These are phyloP conservation scores for Dufourea novaeangliae DNA, from an alignment of 1,140 invertebrate genomes.

Conservation along the genomic window DNA sequence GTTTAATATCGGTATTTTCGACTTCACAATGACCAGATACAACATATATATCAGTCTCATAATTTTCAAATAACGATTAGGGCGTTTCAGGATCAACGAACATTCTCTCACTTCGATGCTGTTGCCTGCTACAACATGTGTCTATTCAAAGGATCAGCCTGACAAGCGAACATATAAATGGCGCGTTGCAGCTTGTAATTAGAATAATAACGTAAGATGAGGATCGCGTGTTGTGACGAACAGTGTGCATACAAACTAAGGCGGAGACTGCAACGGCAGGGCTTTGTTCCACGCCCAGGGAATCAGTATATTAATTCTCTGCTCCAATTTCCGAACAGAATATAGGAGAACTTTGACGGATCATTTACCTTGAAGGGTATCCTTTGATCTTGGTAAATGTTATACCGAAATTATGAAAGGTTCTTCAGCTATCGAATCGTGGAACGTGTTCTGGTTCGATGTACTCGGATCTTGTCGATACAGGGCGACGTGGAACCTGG, in stretches of 20 bases:
- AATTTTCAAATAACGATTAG: too few relatives aligned
- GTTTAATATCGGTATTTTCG: too few relatives aligned
- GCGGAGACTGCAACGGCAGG: background rate
- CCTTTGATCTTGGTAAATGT: constrained; percentile 15
- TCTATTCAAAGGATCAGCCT: too few relatives aligned
- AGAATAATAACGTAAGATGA: background rate
- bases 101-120: too few relatives aligned
- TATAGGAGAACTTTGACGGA: background rate
- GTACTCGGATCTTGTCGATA: background rate
- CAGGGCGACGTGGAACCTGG: background rate
- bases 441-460: background rate
- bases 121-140: too few relatives aligned
- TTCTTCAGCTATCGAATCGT: background rate
- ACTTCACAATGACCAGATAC: too few relatives aligned
- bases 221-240: too few relatives aligned
- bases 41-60: too few relatives aligned
- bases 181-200: background rate
- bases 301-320: background rate
- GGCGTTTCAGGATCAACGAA: too few relatives aligned
- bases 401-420: background rate
- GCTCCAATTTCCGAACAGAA: background rate
- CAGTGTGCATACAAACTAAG: background rate
- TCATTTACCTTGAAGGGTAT: background rate
- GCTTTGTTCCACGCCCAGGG: background rate
- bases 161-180: background rate